Evolutionary conservation across 1,140 invertebrate genomes (phyloP), one percentile per base, ranked within the genome.

Genomic region (Drosophila virilis): DNA sequence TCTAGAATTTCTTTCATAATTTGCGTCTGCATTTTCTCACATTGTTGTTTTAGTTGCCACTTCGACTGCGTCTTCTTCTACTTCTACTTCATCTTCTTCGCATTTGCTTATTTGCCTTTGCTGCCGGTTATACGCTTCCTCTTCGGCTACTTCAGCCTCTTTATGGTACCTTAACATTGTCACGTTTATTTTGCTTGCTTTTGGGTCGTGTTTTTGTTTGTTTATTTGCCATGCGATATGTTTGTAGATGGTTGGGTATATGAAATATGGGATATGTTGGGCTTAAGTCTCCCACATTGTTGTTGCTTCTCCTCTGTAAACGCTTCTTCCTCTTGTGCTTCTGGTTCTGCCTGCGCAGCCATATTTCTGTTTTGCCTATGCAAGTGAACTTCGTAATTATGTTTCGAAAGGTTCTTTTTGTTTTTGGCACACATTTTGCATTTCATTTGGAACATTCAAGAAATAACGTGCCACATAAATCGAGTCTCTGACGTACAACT

Each of bases 351-450:
- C 55, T 40, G 33, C 17, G 40, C 51, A 46, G 42, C 9, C 12
- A 61, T 55, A 35, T 59, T 35, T 70, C 37, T 62, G 15, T 64
- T 73, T 54, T 67, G 70, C 55, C 48, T 42, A 67, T 67, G 55
- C 65, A 74, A 68, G 71, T 71, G n/a, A 51, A 60, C 61, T 72
- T 66, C 43, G 32, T 73, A 76, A 76, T 76, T 76, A 76, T 67
- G 62, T 38, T 60, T 33, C 33, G 46, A 52, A 68, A 32, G 45
- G 33, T 45, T 60, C 58, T 58, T 51, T 12, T 8, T 13, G 12
- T 59, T 72, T 74, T 69, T 46, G 55, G 69, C 54, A 66, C 74
- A 72, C 13, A 45, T 57, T 73, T 76, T 73, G 74, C 74, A 77
- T 74, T 60, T 61, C 40, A 15, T 55, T 60, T 15, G 32, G 17